Percentiles rank a stretch among this genome's conserved stretches.
Conservation (phyloP, 1,140 invertebrate genomes). For the Mycetomoellerius zeteki region DNA sequence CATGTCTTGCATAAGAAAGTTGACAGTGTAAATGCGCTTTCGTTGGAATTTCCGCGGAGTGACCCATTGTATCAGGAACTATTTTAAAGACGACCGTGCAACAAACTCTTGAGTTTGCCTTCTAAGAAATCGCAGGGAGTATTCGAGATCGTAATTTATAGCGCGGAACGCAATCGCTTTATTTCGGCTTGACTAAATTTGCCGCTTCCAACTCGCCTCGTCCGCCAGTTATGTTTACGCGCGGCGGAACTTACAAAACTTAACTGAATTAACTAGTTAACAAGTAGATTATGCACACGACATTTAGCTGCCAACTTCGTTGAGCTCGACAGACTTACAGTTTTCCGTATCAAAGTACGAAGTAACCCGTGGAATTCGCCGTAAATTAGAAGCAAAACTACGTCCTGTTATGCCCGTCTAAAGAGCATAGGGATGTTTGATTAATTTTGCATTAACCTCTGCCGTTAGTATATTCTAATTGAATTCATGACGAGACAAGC, state of each 20-base stretch:
- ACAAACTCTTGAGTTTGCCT: constrained; percentile 54
- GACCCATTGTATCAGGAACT: constrained; percentile 8
- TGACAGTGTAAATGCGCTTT: not conserved
- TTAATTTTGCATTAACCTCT: constrained; percentile 49
- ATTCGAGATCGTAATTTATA: constrained; percentile 65
- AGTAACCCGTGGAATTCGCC: constrained; percentile 64
- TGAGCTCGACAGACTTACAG: constrained; percentile 50
- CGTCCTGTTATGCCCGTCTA: constrained; percentile 31
- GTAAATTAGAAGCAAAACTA: constrained; percentile 54
- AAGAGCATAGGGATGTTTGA: constrained; percentile 37
- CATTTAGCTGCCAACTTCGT: constrained; percentile 73
- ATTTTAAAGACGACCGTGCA: constrained; percentile 36
- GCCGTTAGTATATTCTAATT: constrained; percentile 1
- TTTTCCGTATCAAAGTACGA: constrained; percentile 68
- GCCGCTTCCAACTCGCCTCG: constrained; percentile 68
- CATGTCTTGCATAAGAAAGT: not conserved
- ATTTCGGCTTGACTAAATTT: constrained; percentile 73
- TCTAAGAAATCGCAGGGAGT: constrained; percentile 57
- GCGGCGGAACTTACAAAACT: constrained; percentile 72
- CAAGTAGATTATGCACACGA: constrained; percentile 76
- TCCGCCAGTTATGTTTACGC: constrained; percentile 75
- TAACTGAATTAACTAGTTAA: constrained; percentile 78
- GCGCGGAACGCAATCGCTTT: constrained; percentile 72
- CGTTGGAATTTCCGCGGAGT: not conserved
- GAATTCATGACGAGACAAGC: not conserved